Conservation (phyloP, 2,797 vertebrate genomes). For the Dipus sagitta region DNA sequence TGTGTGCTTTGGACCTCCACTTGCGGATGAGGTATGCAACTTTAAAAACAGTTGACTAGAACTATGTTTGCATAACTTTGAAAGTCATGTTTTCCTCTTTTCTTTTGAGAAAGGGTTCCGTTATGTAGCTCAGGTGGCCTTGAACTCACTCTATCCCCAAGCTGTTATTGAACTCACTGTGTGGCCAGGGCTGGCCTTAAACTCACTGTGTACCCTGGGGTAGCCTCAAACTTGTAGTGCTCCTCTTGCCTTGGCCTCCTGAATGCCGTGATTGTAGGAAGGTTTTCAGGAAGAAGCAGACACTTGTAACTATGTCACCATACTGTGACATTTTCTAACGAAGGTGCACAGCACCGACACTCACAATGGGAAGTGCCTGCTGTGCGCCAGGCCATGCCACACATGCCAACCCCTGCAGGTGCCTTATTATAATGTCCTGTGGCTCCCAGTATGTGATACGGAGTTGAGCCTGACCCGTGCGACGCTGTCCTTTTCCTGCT, state of each 20-base stretch:
- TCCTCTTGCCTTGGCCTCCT: background rate
- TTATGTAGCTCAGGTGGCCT: background rate
- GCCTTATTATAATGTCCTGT: background rate
- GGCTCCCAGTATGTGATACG: accelerated
- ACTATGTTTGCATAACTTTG: background rate
- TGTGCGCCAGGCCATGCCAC: accelerated
- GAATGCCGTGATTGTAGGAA: background rate
- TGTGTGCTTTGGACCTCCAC: background rate
- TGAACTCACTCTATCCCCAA: background rate
- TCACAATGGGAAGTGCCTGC: background rate
- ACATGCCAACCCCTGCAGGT: accelerated
- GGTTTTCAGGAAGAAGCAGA: background rate
- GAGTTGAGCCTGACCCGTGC: background rate
- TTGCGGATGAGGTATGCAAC: background rate
- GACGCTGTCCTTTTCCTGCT: too few relatives aligned
- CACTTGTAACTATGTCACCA: background rate
- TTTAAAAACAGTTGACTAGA: background rate
- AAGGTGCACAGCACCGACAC: background rate
- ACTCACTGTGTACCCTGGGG: background rate
- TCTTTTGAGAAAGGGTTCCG: background rate
- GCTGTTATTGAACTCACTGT: background rate
- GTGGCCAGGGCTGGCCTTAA: too few relatives aligned
- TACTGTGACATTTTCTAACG: background rate
- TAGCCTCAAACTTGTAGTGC: background rate
- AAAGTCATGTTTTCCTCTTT: background rate